These are phyloP conservation scores for Molossus molossus DNA, from an alignment of 2,797 vertebrate genomes.

Conservation along the genomic window DNA sequence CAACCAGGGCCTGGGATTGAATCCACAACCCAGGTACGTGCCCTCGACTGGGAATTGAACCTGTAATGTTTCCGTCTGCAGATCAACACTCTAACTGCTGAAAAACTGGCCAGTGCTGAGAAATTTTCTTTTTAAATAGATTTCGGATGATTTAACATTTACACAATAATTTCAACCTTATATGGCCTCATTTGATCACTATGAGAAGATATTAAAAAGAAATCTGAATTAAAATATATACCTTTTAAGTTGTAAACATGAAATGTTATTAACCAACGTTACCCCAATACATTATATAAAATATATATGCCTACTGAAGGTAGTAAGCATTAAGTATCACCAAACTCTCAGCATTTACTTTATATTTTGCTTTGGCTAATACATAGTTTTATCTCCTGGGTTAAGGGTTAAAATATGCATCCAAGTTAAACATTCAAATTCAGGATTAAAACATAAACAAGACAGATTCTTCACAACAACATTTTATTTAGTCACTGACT, in stretches of 20 bases:
- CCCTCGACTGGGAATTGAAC: no score
- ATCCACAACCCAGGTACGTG: no score
- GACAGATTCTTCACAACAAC: background rate
- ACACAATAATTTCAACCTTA: background rate
- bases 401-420: background rate
- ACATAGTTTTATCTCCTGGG: background rate
- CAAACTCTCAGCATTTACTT: background rate
- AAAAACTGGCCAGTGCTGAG: no score
- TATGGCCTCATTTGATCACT: background rate
- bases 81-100: no score
- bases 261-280: background rate
- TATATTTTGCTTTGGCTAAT: conserved; percentile 19
- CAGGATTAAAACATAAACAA: background rate
- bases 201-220: background rate
- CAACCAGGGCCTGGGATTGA: no score
- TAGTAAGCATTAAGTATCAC: background rate
- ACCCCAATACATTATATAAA: background rate
- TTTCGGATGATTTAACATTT: background rate
- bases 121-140: background rate
- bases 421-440: background rate
- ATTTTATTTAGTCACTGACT: background rate
- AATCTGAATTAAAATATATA: background rate
- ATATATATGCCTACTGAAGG: background rate
- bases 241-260: background rate
- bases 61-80: no score